phyloP scores from a whole-genome alignment of 2,113 vertebrate species.

The Vulpes ferrilata region DNA sequence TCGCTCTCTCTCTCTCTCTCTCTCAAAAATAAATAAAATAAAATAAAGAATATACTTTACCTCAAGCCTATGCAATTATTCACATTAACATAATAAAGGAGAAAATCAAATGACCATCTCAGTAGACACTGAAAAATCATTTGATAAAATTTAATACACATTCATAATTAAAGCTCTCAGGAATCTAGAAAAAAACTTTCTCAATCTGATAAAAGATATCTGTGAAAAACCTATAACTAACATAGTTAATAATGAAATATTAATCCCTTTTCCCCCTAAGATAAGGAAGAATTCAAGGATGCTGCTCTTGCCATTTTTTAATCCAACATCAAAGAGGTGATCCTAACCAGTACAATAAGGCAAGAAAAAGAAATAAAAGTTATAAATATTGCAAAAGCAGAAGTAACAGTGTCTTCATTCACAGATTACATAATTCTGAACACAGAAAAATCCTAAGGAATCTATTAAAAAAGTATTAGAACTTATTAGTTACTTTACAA shows the following conservation, averaged over 20 bases:
- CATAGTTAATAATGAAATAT: not conserved
- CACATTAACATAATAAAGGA: constrained; percentile 17
- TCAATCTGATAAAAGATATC: not conserved
- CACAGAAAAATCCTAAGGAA: not conserved
- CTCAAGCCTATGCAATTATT: not conserved
- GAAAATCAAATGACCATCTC: constrained; percentile 28
- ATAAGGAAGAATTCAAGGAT: not conserved
- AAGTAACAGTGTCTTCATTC: not conserved
- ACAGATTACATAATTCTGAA: not conserved
- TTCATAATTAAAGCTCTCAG: not conserved
- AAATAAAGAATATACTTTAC: not conserved
- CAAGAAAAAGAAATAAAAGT: constrained; percentile 29
- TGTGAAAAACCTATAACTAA: not conserved
- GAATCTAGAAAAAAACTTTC: not conserved
- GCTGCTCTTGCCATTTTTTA: not conserved
- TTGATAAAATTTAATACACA: not conserved
- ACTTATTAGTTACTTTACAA: constrained; percentile 46
- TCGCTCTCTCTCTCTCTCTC: not conserved
- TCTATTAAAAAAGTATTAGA: not conserved
- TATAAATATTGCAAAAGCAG: not conserved
- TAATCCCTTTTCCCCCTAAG: not conserved
- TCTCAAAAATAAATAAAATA: not conserved
- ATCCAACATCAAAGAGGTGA: not conserved
- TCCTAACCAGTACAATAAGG: not conserved
- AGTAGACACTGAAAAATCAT: constrained; percentile 26